Conservation (phyloP, 2,797 vertebrate species). For the Petrocephalus sullivani region DNA sequence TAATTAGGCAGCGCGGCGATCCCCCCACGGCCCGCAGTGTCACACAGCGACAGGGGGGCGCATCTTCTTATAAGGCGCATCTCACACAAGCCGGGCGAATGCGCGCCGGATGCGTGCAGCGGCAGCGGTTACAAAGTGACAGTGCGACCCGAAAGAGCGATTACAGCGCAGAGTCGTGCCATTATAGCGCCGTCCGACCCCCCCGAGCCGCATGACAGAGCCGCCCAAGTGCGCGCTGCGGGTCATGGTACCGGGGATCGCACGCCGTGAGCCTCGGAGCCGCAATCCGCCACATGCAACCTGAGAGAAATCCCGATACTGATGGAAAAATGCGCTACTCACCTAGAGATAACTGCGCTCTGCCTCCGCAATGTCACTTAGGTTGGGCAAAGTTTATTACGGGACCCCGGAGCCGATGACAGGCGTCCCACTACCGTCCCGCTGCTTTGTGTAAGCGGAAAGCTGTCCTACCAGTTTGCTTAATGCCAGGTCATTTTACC, state of each 20-base stretch:
- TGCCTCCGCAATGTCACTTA: conserved; percentile 8
- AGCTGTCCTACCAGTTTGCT: conserved; percentile 48
- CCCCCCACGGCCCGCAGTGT: background rate
- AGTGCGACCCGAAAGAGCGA: background rate
- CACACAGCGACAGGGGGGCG: background rate
- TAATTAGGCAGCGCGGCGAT: background rate
- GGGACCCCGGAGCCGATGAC: conserved; percentile 38
- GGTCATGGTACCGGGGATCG: background rate
- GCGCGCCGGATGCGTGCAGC: background rate
- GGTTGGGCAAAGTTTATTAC: conserved; percentile 29
- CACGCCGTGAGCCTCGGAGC: background rate
- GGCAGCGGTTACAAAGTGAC: background rate
- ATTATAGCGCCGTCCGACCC: background rate
- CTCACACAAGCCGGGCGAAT: background rate
- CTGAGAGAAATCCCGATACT: background rate
- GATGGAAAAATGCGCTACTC: conserved; percentile 39
- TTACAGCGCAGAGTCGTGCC: background rate
- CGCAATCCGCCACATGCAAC: background rate
- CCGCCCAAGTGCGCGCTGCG: background rate
- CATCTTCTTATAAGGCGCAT: background rate
- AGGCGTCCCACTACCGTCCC: conserved; percentile 32
- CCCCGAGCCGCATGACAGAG: background rate
- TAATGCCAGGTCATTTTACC: conserved; percentile 29
- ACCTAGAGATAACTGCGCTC: conserved; percentile 42
- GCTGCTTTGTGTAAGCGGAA: conserved; percentile 46